These are phyloP conservation scores for Drosophila parthenogenetica DNA, from an alignment of 2,888 invertebrate genomes.

Conservation along the genomic window DNA sequence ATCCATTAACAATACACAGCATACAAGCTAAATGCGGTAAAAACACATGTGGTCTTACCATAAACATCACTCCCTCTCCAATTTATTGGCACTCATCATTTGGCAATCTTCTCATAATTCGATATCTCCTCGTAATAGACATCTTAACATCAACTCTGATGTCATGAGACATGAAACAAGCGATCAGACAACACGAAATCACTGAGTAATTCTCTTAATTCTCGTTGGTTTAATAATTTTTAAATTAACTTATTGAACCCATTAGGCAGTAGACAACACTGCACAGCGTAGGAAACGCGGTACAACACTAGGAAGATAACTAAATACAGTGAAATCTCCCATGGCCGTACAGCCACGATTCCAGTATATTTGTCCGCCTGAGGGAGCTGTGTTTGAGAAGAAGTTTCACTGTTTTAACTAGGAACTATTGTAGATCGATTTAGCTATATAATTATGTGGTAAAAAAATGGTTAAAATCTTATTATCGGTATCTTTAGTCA, in stretches of 20 bases:
- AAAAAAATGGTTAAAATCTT: too few species aligned
- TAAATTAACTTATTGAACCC: constrained; percentile 30
- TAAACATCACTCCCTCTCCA: constrained; percentile 28
- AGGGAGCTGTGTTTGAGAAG: too few species aligned
- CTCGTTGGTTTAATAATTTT: constrained; percentile 16
- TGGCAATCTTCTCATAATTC: constrained; percentile 31
- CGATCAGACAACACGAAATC: constrained; percentile 7
- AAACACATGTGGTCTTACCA: constrained; percentile 43
- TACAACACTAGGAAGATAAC: neutral
- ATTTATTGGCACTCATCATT: constrained; percentile 44
- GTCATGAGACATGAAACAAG: constrained; percentile 18
- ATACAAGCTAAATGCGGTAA: constrained; percentile 33
- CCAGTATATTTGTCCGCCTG: too few species aligned
- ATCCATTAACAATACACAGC: constrained; percentile 55
- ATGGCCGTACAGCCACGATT: too few species aligned
- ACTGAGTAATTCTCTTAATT: constrained; percentile 15
- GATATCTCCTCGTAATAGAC: constrained; percentile 31
- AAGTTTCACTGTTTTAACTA: too few species aligned
- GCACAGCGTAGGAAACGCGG: neutral
- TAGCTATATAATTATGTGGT: too few species aligned
- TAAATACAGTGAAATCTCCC: too few species aligned
- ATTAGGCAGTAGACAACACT: constrained; percentile 14
- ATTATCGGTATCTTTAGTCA: too few species aligned
- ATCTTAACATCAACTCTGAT: constrained; percentile 24
- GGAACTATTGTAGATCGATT: too few species aligned